These are phyloP conservation scores for Cotesia chilonis DNA, from an alignment of 1,140 invertebrate genomes.

Conservation along the genomic window DNA sequence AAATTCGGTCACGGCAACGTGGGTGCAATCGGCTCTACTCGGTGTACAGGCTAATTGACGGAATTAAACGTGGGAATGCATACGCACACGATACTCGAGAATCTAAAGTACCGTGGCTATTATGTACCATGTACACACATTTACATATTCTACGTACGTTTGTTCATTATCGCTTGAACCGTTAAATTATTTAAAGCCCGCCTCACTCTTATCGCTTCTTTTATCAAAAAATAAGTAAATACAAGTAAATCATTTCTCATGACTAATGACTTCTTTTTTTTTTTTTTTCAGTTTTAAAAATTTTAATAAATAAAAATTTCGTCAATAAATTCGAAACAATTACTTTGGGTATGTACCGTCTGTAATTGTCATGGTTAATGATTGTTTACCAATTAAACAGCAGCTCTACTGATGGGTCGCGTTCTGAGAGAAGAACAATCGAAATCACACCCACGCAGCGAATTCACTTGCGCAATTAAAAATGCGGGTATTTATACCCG, in stretches of 20 bases:
- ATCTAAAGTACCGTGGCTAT: background rate
- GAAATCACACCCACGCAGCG: slow-evolving; percentile 2
- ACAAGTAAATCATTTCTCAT: too few relatives aligned
- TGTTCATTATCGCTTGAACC: slow-evolving; percentile 1
- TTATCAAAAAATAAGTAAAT: too few relatives aligned
- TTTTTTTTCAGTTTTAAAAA: background rate
- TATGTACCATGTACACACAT: background rate
- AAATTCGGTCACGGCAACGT: slow-evolving; percentile 44
- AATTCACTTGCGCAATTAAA: slow-evolving; percentile 30
- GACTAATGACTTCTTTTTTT: too few relatives aligned
- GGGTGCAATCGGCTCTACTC: slow-evolving; percentile 16
- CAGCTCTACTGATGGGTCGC: too few relatives aligned
- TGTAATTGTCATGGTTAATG: background rate
- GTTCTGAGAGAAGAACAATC: background rate
- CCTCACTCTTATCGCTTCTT: too few relatives aligned
- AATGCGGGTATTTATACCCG: slow-evolving; percentile 9
- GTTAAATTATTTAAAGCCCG: too few relatives aligned
- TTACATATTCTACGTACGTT: too few relatives aligned
- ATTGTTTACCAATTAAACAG: background rate
- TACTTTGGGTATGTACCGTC: background rate
- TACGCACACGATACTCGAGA: background rate
- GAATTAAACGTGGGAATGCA: slow-evolving; percentile 38
- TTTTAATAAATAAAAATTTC: background rate
- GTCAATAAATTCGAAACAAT: background rate
- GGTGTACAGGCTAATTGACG: slow-evolving; percentile 31